Percentiles rank a stretch among this genome's conserved stretches.
Evolutionary conservation across 2,113 vertebrate species (phyloP).

Genomic region (Pteropus alecto): DNA sequence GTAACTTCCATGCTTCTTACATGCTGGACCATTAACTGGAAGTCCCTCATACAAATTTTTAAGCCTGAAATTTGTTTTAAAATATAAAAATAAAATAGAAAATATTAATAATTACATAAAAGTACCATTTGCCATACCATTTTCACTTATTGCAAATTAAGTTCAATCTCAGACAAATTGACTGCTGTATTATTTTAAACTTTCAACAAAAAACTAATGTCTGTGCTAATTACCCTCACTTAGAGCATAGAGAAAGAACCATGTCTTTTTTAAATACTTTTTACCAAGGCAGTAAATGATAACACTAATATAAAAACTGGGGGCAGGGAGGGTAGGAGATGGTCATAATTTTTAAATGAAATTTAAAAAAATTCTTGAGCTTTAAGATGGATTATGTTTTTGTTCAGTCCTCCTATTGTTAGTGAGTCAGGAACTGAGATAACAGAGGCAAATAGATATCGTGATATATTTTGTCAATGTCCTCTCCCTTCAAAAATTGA

Average conservation of each 20-base stretch:
- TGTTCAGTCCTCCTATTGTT: not conserved
- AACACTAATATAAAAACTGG: not conserved
- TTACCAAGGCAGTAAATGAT: not conserved
- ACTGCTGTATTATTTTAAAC: not conserved
- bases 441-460: not conserved
- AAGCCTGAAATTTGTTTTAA: not conserved
- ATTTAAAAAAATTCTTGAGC: not conserved
- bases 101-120: not conserved
- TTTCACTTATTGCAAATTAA: not conserved
- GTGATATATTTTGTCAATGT: not conserved
- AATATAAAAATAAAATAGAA: not conserved
- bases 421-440: not conserved
- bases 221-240: not conserved
- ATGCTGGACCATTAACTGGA: not conserved
- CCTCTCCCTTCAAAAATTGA: not conserved
- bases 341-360: not conserved
- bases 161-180: not conserved
- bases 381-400: not conserved
- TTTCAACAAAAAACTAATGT: not conserved
- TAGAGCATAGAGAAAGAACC: not conserved
- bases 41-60: not conserved
- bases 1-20: not conserved
- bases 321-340: not conserved
- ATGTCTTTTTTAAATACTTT: not conserved
- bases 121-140: not conserved